Base-by-base conservation (phyloP, 2,113 vertebrate genomes). In the Gallinago paraguaiae region DNA sequence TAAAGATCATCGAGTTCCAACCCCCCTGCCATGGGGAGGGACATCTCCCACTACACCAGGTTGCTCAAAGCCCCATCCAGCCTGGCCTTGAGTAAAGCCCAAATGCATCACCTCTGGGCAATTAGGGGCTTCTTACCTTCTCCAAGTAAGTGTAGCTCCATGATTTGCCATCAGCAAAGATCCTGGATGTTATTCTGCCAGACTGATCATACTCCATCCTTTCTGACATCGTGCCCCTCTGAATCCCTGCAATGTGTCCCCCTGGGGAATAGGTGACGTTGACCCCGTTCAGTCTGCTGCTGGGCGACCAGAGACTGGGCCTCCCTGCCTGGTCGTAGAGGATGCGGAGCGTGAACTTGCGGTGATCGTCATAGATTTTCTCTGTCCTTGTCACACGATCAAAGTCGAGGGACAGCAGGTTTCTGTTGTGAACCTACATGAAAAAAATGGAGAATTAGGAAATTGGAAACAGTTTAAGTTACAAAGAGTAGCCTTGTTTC, bases 111-210 rank as follows among this genome's bases (percentile, higher is more conserved):
- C 33, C 82, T 95, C 84, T 81, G 92, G 93, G 31, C 0, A 0
- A 31, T 35, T 35, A 31, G 78, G 76, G 50, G 82, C 82, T 28
- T 76, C 93, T 85, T 96, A 98, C 99, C 98, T 99, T 99, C 96
- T 99, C 99, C 35, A 99, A 97, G 82, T 99, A 99, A 1, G 99
- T 99, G 98, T 99, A 99, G 96, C 98, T 99, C 99, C 99, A 99
- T 0, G 99, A 99, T 96, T 99, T 99, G 30, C 99, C 99, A 46
- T 99, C 99, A 5, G 99, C 99, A 82, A 99, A 99, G 94, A 99
- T 99, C 95, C 99, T 98, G 78, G 99, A 99, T 7, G 98, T 98
- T 93, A 99, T 98, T 96, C 99, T 98, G 41, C 99, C 99, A 0
- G 98, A 98, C 88, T 98, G 99, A 97, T 99, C 99, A 0, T 99